Conservation (phyloP, 1,140 invertebrate species). For the Drosophila dunni region DNA sequence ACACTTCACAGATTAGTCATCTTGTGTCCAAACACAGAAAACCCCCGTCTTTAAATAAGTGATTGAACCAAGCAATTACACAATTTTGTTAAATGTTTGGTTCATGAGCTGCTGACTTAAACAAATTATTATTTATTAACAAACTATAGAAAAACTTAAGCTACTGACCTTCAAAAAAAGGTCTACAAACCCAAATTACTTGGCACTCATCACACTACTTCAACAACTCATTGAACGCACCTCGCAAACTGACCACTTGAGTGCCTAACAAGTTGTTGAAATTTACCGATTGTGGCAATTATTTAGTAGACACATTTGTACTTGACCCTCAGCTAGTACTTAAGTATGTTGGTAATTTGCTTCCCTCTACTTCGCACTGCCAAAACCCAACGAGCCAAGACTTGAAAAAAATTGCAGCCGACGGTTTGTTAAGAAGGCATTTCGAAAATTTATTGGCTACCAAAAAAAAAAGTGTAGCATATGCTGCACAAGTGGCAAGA, state of each 20-base stretch:
- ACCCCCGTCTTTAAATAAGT: too few relatives aligned
- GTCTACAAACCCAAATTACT: too few relatives aligned
- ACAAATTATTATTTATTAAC: too few relatives aligned
- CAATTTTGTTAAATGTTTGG: too few relatives aligned
- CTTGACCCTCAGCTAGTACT: constrained; percentile 37
- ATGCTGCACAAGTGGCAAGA: constrained; percentile 49
- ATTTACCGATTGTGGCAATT: constrained; percentile 75
- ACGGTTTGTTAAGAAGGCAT: constrained; percentile 69
- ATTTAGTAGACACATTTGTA: constrained; percentile 48
- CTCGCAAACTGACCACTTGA: constrained; percentile 27
- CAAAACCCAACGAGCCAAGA: constrained; percentile 43
- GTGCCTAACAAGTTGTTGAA: constrained; percentile 74
- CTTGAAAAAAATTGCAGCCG: constrained; percentile 70
- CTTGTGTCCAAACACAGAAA: too few relatives aligned
- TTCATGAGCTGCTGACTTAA: too few relatives aligned
- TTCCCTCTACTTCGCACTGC: neutral
- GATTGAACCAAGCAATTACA: too few relatives aligned
- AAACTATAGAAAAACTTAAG: too few relatives aligned
- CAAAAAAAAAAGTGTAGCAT: constrained; percentile 64
- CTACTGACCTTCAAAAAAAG: too few relatives aligned
- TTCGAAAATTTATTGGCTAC: constrained; percentile 75
- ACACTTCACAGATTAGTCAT: too few relatives aligned
- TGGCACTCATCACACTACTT: too few relatives aligned
- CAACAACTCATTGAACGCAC: constrained; percentile 7
- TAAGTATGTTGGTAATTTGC: too few relatives aligned